These are phyloP conservation scores for Molossus alvarezi DNA, from an alignment of 2,797 vertebrate genomes.

Conservation along the genomic window DNA sequence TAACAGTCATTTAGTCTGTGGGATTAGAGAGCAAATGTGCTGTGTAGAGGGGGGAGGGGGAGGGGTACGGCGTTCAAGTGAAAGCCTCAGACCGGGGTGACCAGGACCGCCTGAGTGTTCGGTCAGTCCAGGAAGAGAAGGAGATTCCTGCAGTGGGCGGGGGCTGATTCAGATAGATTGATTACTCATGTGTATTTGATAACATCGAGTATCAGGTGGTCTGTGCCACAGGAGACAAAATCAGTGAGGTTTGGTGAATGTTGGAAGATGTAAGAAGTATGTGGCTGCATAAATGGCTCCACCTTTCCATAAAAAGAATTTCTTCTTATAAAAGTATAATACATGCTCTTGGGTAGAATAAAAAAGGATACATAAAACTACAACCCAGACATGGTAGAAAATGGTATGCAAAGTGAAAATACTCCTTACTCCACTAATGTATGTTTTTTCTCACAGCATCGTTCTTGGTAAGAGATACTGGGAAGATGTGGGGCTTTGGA, in stretches of 20 bases:
- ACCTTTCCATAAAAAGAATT: neutral
- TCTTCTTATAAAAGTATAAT: neutral
- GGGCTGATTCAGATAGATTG: neutral
- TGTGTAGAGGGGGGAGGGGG: neutral
- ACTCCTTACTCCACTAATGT: fast-evolving
- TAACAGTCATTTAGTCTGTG: neutral
- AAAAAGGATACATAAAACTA: neutral
- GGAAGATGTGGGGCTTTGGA: neutral
- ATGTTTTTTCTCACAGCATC: neutral
- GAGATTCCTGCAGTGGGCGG: neutral
- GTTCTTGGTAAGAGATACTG: neutral
- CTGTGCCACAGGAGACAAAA: neutral
- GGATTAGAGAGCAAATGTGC: neutral
- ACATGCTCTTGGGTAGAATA: neutral
- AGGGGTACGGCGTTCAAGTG: fast-evolving
- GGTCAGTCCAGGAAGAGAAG: neutral
- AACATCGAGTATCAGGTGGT: neutral
- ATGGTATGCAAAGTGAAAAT: neutral
- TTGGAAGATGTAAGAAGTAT: neutral
- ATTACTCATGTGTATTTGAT: neutral
- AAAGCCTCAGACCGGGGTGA: neutral
- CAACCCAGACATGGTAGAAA: neutral
- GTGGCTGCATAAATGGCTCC: neutral
- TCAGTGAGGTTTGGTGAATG: neutral
- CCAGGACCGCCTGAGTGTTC: too few relatives aligned